Evolutionary conservation across 2,888 invertebrate species (phyloP).

Genomic region (Caenorhabditis sp.): DNA sequence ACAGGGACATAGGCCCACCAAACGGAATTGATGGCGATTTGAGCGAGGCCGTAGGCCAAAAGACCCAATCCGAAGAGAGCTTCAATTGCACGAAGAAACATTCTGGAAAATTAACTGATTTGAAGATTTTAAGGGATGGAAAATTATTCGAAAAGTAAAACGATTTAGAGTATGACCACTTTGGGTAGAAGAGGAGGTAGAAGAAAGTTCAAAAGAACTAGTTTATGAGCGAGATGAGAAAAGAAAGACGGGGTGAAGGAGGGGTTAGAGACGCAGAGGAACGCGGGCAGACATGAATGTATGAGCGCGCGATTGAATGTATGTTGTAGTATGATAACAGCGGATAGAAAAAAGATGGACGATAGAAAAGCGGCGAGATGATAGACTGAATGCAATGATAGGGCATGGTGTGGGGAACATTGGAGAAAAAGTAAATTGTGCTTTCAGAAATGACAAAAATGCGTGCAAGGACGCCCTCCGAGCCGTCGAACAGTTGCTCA

Average conservation of each 20-base stretch:
- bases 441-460: slow-evolving; percentile 43
- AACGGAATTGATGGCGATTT: slow-evolving; percentile 19
- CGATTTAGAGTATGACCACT: slow-evolving; percentile 33
- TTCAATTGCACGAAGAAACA: slow-evolving; percentile 36
- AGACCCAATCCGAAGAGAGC: slow-evolving; percentile 32
- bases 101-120: slow-evolving; percentile 22
- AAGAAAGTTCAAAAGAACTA: slow-evolving; percentile 26
- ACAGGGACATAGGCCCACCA: slow-evolving; percentile 57
- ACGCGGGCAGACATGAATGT: slow-evolving; percentile 1
- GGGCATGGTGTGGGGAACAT: background rate
- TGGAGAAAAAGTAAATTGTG: background rate
- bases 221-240: slow-evolving; percentile 22
- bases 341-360: slow-evolving; percentile 20
- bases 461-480: slow-evolving; percentile 54
- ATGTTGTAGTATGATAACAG: slow-evolving; percentile 61
- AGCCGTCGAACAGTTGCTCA: slow-evolving; percentile 50
- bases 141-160: background rate
- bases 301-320: slow-evolving; percentile 21
- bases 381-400: background rate
- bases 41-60: slow-evolving; percentile 19
- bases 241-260: slow-evolving; percentile 3
- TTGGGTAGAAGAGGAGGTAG: background rate
- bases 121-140: background rate
- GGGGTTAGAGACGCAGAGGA: slow-evolving; percentile 32
- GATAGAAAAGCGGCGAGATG: background rate